phyloP scores from a whole-genome alignment of 2,797 vertebrate genomes.

The Tachyglossus aculeatus region DNA sequence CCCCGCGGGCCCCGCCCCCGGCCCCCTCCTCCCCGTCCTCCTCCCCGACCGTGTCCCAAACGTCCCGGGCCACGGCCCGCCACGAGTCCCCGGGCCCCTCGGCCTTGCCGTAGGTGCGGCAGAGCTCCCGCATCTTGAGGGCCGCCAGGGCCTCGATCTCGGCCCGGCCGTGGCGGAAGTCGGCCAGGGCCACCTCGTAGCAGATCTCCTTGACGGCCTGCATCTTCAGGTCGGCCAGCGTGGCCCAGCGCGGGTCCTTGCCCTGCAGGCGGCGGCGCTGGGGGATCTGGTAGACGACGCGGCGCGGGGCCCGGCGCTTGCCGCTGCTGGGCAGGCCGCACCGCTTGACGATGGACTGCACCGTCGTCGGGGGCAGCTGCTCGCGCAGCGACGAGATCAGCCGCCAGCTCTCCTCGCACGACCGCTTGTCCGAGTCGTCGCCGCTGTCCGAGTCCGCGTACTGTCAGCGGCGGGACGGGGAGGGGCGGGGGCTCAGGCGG shows the following conservation, averaged over 20 bases:
- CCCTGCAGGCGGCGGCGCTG: slow-evolving; percentile 84
- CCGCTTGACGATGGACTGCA: slow-evolving; percentile 85
- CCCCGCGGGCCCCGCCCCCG: slow-evolving; percentile 24
- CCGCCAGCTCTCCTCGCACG: slow-evolving; percentile 92
- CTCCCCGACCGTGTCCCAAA: slow-evolving; percentile 90
- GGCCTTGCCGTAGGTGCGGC: slow-evolving; percentile 82
- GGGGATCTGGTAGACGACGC: slow-evolving; percentile 91
- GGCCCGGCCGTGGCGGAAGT: slow-evolving; percentile 85
- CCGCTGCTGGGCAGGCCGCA: slow-evolving; percentile 89
- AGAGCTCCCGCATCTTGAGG: slow-evolving; percentile 90
- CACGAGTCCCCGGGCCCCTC: slow-evolving; percentile 83
- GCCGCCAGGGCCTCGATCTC: slow-evolving; percentile 90
- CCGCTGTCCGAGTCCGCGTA: slow-evolving; percentile 89
- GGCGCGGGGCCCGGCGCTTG: slow-evolving; percentile 83
- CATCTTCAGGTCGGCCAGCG: slow-evolving; percentile 85
- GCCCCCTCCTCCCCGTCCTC: slow-evolving; percentile 59
- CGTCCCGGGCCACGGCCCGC: slow-evolving; percentile 85
- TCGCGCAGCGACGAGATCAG: slow-evolving; percentile 88
- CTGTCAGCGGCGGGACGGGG: slow-evolving; percentile 54
- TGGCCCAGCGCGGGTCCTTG: slow-evolving; percentile 85
- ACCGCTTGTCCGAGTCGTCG: slow-evolving; percentile 88
- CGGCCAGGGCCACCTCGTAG: slow-evolving; percentile 88
- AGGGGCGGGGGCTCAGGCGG: not conserved
- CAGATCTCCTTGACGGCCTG: slow-evolving; percentile 93
- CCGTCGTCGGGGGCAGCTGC: slow-evolving; percentile 87